These are phyloP conservation scores for Chondrosia reniformis DNA, from an alignment of 37 sponge, comb jelly and placozoan species.

Conservation along the genomic window DNA sequence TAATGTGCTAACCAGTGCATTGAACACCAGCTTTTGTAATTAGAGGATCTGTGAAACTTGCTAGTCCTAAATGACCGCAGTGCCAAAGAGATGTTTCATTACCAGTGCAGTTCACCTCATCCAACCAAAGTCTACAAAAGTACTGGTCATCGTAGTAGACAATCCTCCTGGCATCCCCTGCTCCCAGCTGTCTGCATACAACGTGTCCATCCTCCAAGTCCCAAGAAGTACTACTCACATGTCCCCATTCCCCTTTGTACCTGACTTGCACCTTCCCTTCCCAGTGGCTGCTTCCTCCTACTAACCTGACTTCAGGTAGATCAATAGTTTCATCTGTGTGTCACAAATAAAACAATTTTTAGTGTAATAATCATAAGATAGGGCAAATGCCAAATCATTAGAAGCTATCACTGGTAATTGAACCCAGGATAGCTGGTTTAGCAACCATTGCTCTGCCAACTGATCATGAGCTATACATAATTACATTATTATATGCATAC, in stretches of 20 bases:
- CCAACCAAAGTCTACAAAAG: slow-evolving; percentile 3
- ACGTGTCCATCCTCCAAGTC: neutral
- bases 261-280: slow-evolving; percentile 11
- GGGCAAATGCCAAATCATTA: neutral
- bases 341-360: neutral
- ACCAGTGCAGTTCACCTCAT: slow-evolving; percentile 3
- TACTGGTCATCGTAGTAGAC: neutral
- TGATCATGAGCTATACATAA: neutral
- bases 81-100: neutral
- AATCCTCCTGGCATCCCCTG: neutral
- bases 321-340: neutral
- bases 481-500: neutral
- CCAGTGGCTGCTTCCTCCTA: neutral
- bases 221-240: neutral
- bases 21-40: neutral
- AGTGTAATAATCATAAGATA: neutral
- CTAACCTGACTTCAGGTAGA: neutral
- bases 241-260: slow-evolving; percentile 13
- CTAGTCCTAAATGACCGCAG: neutral
- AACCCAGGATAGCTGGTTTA: neutral
- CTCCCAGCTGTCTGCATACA: neutral
- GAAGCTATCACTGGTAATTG: neutral
- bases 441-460: neutral
- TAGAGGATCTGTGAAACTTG: no score
- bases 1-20: neutral